Evolutionary conservation across 1,140 invertebrate genomes (phyloP).

Genomic region (Drosophila lowei): DNA sequence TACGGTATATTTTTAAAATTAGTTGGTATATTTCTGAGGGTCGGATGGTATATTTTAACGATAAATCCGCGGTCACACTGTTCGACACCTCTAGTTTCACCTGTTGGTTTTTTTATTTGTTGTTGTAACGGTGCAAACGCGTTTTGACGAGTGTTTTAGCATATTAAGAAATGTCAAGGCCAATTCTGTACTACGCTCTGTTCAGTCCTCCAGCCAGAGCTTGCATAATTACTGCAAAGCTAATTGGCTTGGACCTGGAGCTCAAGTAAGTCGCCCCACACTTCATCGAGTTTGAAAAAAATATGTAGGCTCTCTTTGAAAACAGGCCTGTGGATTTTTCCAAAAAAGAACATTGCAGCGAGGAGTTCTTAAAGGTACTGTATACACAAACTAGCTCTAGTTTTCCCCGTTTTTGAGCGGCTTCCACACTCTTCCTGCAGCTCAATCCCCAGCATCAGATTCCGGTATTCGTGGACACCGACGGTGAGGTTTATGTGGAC

Average conservation of each 20-base stretch:
- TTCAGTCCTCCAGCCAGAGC: constrained; percentile 84
- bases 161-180: constrained; percentile 51
- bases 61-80: no score
- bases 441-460: constrained; percentile 87
- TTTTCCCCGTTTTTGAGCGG: no score
- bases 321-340: constrained; percentile 68
- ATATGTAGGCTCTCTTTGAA: no score
- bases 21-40: no score
- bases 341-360: constrained; percentile 67
- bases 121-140: no score
- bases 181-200: constrained; percentile 83
- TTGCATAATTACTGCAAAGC: constrained; percentile 83
- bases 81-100: no score
- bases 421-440: constrained; percentile 65
- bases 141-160: background rate
- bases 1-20: no score
- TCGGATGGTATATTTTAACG: no score
- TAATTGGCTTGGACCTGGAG: constrained; percentile 84
- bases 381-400: background rate
- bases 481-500: constrained; percentile 86
- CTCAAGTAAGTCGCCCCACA: constrained; percentile 65
- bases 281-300: no score
- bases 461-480: constrained; percentile 87
- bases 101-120: background rate
- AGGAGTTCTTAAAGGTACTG: constrained; percentile 67